Evolutionary conservation across 2,797 vertebrate species (phyloP).

Genomic region (Melanotaenia trifasciata): DNA sequence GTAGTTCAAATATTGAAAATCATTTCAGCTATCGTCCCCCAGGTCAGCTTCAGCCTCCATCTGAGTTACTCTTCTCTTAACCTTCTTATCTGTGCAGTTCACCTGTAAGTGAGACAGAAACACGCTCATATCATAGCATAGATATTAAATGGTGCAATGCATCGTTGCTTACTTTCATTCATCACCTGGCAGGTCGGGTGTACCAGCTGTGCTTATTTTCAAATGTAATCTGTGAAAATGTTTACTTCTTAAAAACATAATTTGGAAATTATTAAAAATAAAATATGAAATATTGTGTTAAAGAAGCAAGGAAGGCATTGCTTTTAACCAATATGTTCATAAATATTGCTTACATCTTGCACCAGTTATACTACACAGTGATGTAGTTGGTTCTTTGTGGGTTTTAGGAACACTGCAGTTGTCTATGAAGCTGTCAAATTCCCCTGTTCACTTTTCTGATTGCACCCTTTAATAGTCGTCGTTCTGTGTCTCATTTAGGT

Average conservation of each 20-base stretch:
- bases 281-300: too few species aligned
- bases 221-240: neutral
- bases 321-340: neutral
- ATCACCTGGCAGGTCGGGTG: neutral
- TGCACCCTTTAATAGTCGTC: constrained; percentile 84
- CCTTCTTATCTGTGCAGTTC: constrained; percentile 70
- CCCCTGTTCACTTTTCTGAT: constrained; percentile 42
- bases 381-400: neutral
- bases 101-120: constrained; percentile 52
- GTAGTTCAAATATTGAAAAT: constrained; percentile 28
- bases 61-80: constrained; percentile 6
- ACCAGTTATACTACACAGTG: neutral
- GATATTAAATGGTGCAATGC: constrained; percentile 85
- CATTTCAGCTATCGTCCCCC: neutral
- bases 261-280: neutral
- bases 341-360: neutral
- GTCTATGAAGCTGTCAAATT: constrained; percentile 14
- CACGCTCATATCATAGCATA: constrained; percentile 40
- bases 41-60: constrained; percentile 5
- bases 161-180: neutral
- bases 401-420: constrained; percentile 7
- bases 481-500: constrained; percentile 57
- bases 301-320: neutral
- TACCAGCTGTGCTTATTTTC: neutral
- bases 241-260: neutral